These are phyloP conservation scores for Tenualosa ilisha DNA, from an alignment of 2,797 vertebrate genomes.

Conservation along the genomic window DNA sequence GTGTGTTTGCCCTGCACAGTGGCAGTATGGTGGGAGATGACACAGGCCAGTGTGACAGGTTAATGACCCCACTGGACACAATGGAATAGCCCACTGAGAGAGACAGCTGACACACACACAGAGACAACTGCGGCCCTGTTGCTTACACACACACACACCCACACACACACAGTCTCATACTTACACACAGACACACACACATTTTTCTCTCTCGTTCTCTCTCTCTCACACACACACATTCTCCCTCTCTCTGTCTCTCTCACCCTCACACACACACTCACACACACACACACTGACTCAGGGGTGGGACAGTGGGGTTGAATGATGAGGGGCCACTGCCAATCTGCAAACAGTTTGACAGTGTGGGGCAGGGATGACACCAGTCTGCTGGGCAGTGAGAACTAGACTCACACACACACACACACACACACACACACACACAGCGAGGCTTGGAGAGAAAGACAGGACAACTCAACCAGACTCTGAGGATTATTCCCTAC, in stretches of 20 bases:
- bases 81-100: constrained; percentile 28
- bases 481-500: not conserved
- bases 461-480: not conserved
- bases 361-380: constrained; percentile 29
- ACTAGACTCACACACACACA: constrained; percentile 26
- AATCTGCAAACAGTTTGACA: constrained; percentile 8
- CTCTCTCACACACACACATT: no score
- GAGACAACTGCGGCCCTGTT: constrained; percentile 41
- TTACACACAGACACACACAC: constrained; percentile 17
- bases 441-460: constrained; percentile 22
- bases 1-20: constrained; percentile 51
- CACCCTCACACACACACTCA: no score
- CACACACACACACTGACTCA: not conserved
- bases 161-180: constrained; percentile 28
- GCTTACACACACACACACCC: constrained; percentile 27
- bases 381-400: constrained; percentile 24
- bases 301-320: not conserved
- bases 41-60: constrained; percentile 9
- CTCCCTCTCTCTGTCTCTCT: no score
- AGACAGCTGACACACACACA: constrained; percentile 46
- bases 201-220: no score
- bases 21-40: constrained; percentile 48
- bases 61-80: constrained; percentile 42
- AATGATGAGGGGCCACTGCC: constrained; percentile 36
- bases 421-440: constrained; percentile 29